Evolutionary conservation across 2,888 invertebrate species (phyloP), one percentile per base, ranked within the genome.

Genomic region (Plagodis dolabraria): DNA sequence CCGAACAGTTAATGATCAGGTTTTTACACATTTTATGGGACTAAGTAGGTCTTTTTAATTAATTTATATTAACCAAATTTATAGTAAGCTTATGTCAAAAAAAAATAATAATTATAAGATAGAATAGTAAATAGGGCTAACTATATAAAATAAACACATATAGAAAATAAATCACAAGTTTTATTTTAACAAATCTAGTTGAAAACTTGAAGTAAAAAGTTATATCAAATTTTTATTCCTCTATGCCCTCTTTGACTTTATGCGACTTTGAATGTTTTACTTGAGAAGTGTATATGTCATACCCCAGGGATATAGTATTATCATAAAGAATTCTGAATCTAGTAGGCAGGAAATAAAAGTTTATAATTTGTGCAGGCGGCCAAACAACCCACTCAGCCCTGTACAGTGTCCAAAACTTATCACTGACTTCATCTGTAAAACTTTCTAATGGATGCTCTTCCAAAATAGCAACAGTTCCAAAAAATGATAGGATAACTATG

Each of bases 361-460:
- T 99, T n/a, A 99, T 92, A 45, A 97, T 92, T 83, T 99, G 98
- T 0, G 98, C 98, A 6, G 97, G 96, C 0, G 98, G 98, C 98
- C 98, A 98, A 34, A 98, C 94, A 6, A 97, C 80, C 97, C 98
- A 98, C 82, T 99, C 98, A 0, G 97, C 98, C 50, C 94, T 92
- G 79, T 98, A 98, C 9, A 98, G 87, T 68, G 92, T 94, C 93
- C 94, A 94, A 22, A 96, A 97, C 84, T 98, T 98, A 35, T 94
- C 87, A 70, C 91, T 93, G 38, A 97, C 92, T 87, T 97, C 97
- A 44, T 93, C 83, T 65, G 94, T 93, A 55, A 97, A 94, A 70
- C 95, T 95, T 11, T 91, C 78, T 51, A 91, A 77, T 1, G 94
- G 93, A 62, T 94, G 91, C 8, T 93, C 91, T 86, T 98, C 97